Evolutionary conservation across 2,888 invertebrate species (phyloP), one percentile per base, ranked within the genome.

Genomic region (Nudaria mundana): DNA sequence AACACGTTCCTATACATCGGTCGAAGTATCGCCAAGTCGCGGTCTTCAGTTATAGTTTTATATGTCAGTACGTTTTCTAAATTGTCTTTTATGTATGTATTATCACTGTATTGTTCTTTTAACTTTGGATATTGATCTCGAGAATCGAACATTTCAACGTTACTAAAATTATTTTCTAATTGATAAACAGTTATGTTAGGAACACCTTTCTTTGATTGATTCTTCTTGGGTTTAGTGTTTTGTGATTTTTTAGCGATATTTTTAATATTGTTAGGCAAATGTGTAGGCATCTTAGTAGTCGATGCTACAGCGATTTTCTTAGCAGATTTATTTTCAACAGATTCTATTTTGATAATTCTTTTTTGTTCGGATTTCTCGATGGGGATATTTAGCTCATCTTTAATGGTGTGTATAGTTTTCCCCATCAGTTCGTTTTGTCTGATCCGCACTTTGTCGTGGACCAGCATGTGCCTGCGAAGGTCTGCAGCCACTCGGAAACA

Each of bases 401-500:
- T 59, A n/a, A 5, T 16, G n/a, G 54, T 47, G 20, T 24, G n/a
- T 39, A 66, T 54, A 20, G 40, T 44, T 32, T 71, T 74, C 8
- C 56, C 58, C n/a, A n/a, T n/a, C n/a, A n/a, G n/a, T 7, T 75
- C 73, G 20, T 66, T 70, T 31, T 63, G 47, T 0, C 71, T 47
- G 44, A 56, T 54, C n/a, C 76, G 70, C 6, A 71, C 48, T 37
- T 81, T 82, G 30, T 81, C 80, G 75, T 97, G 97, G 0, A 93
- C 94, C 34, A 92, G 91, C 71, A 92, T 85, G 70, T 97, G 97
- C 0, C 97, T 90, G 37, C 95, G 94, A 86, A 97, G 92, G 72
- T 97, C 97, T 10, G 95, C 95, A 2, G 93, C 91, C 0, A 95
- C 94, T 3, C 97, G 91, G 83, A 97, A 97, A 15, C 93, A 92